Evolutionary conservation across 1,140 invertebrate species (phyloP), one percentile per base, ranked within the genome.

Genomic region (Bursaphelenchus mucronatus): DNA sequence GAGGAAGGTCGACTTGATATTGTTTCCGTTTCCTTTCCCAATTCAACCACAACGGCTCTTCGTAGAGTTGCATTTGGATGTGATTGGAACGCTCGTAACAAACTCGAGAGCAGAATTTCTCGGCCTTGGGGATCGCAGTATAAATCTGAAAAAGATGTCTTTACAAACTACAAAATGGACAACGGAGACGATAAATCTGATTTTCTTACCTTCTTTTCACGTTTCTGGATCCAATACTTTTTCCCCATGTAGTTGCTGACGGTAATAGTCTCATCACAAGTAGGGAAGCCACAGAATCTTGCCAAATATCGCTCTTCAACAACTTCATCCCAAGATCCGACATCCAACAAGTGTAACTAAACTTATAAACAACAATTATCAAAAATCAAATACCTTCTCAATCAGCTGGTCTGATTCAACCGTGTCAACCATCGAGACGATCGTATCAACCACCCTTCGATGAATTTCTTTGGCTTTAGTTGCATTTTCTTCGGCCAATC

Each of bases 261-360:
- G 4, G 11, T 11, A 2, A 59, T 7, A 15, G 41, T 13, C 13
- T 11, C 21, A 13, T 39, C 41, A 39, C 57, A 59, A 15, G 57
- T 59, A 3, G 57, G 57, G 11, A 59, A 43, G 4, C 57, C 57
- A 39, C 57, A 59, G 40, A 13, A 44, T n/a, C 57, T n/a, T 39
- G 57, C 57, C 57, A 59, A 50, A 50, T 59, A 59, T n/a, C 57
- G 57, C 40, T 59, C 57, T 43, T 59, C 57, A 11, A 59, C 30
- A 11, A 59, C 40, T 39, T 59, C 57, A 39, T 59, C 40, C 57
- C 57, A 59, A n/a, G 21, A 41, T 45, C 57, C 57, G 10, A 39
- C 11, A 44, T 59, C 57, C 13, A 59, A 44, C 15, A 59, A 13
- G 40, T 59, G 57, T 39, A 59, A 39, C 57, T 59, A 39, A 59